Evolutionary conservation across 1,140 invertebrate genomes (phyloP).

Genomic region (Scaptomyza hsui): DNA sequence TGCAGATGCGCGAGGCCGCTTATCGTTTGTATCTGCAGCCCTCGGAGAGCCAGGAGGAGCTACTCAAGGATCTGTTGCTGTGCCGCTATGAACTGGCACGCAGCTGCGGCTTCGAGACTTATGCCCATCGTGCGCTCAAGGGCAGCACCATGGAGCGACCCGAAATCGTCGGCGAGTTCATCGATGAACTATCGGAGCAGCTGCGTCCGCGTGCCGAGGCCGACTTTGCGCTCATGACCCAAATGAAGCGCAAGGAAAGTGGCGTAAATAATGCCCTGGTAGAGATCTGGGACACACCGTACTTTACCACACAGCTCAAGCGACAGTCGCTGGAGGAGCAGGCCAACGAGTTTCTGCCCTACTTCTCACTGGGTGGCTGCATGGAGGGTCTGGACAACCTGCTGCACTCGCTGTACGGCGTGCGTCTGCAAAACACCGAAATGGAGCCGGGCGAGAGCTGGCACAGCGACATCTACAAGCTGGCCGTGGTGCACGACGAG

Average conservation of each 20-base stretch:
- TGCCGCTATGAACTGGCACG: constrained; percentile 91
- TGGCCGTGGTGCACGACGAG: constrained; percentile 91
- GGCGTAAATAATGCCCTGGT: constrained; percentile 82
- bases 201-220: constrained; percentile 87
- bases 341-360: constrained; percentile 90
- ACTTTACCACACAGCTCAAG: constrained; percentile 90
- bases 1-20: constrained; percentile 92
- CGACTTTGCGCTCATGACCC: constrained; percentile 90
- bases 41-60: constrained; percentile 90
- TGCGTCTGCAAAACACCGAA: constrained; percentile 89
- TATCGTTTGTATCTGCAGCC: constrained; percentile 94
- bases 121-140: constrained; percentile 94
- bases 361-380: constrained; percentile 96
- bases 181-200: constrained; percentile 90
- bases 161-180: constrained; percentile 91
- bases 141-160: constrained; percentile 94
- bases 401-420: constrained; percentile 91
- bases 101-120: constrained; percentile 94
- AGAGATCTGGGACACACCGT: constrained; percentile 93
- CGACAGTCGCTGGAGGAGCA: constrained; percentile 88
- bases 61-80: constrained; percentile 90
- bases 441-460: constrained; percentile 91
- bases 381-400: constrained; percentile 98
- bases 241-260: constrained; percentile 87
- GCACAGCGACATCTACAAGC: constrained; percentile 94